A percentile compares a stretch with the other conserved stretches of the same genome.
Conservation (phyloP, 2,888 invertebrate genomes). For the Cynaeus angustus region DNA sequence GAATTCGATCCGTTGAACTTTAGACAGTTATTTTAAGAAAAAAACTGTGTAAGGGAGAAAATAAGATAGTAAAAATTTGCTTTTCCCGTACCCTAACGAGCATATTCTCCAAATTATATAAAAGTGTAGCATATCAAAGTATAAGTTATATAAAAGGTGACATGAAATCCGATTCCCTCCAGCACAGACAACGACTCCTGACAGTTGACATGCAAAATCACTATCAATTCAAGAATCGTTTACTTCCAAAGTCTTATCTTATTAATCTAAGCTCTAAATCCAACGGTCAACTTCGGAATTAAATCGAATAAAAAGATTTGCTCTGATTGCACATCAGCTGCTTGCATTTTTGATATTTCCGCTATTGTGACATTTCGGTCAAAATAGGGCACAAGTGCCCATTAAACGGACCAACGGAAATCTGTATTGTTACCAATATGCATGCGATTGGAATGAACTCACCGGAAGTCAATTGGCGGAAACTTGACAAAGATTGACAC, state of each 20-base stretch:
- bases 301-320: constrained; percentile 31
- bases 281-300: constrained; percentile 38
- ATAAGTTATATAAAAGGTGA: constrained; percentile 54
- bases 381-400: constrained; percentile 61
- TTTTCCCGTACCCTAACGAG: constrained; percentile 52
- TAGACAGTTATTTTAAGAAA: constrained; percentile 37
- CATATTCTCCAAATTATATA: constrained; percentile 58
- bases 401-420: constrained; percentile 39
- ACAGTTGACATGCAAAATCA: constrained; percentile 52
- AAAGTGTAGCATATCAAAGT: constrained; percentile 59
- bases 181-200: constrained; percentile 42
- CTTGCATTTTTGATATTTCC: constrained; percentile 56
- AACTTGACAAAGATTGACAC: constrained; percentile 64
- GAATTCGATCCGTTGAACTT: constrained; percentile 34
- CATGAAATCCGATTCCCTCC: constrained; percentile 53
- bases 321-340: constrained; percentile 34
- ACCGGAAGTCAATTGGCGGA: constrained; percentile 65
- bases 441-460: constrained; percentile 42
- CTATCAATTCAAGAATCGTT: constrained; percentile 45
- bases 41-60: constrained; percentile 25
- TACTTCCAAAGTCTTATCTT: constrained; percentile 22
- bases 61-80: constrained; percentile 37
- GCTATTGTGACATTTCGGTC: constrained; percentile 64
- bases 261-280: constrained; percentile 20
- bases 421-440: constrained; percentile 17